A percentile compares a stretch with the other conserved stretches of the same genome.
These are phyloP conservation scores for Platysteira castanea DNA, from an alignment of 2,113 vertebrate species.

Conservation along the genomic window DNA sequence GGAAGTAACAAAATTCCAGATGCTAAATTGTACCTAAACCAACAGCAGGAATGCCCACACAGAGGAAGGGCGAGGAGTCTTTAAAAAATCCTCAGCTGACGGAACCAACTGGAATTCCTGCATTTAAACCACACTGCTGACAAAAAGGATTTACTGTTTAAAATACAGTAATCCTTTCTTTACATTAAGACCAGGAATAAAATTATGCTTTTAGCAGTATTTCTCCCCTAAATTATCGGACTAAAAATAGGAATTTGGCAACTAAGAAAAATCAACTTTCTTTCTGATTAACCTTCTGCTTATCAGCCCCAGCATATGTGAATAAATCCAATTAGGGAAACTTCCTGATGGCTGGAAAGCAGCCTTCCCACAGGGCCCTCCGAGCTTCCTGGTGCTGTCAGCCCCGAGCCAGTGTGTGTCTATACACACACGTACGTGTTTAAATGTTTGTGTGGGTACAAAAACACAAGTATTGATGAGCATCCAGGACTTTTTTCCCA, in stretches of 20 bases:
- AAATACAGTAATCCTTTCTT: not conserved
- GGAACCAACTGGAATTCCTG: not conserved
- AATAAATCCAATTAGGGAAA: conserved; percentile 55
- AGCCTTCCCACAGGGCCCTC: not conserved
- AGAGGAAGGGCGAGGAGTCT: not conserved
- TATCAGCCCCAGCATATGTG: conserved; percentile 25
- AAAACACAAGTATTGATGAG: not conserved
- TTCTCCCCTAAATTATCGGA: not conserved
- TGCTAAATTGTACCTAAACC: not conserved
- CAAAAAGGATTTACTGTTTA: not conserved
- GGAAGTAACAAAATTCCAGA: not conserved
- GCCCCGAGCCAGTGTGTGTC: not conserved
- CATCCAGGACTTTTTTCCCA: not conserved
- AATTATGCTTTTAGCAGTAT: not conserved
- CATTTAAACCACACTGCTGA: not conserved
- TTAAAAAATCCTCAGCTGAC: not conserved
- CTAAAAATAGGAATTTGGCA: conserved; percentile 25
- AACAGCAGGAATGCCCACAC: not conserved
- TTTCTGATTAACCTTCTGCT: conserved; percentile 42
- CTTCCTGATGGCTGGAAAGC: not conserved
- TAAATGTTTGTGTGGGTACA: not conserved
- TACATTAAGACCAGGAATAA: not conserved
- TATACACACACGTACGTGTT: not conserved
- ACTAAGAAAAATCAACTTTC: conserved; percentile 17
- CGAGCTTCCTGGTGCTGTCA: not conserved